Evolutionary conservation across 2,797 vertebrate species (phyloP).

Genomic region (Pelodytes ibericus): DNA sequence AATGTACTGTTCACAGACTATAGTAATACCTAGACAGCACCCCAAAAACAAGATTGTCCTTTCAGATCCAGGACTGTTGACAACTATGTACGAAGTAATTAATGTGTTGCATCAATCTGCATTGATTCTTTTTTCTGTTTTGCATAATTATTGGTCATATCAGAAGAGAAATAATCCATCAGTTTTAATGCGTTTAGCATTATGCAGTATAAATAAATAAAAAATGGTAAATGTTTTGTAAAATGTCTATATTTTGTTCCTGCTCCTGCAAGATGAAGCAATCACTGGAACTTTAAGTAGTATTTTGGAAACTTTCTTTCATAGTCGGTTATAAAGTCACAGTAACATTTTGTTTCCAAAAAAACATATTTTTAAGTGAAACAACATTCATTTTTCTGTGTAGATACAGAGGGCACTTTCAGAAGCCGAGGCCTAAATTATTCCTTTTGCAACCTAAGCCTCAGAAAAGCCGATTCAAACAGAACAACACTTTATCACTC

Average conservation of each 20-base stretch:
- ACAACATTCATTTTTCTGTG: slow-evolving; percentile 19
- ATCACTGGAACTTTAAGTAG: background rate
- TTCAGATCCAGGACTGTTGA: no score
- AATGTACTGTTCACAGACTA: no score
- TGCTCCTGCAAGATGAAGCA: background rate
- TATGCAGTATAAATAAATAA: no score
- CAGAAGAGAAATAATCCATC: no score
- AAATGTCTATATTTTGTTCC: background rate
- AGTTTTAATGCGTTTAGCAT: no score
- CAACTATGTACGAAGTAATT: no score
- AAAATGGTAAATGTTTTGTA: background rate
- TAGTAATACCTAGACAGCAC: no score
- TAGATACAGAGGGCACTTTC: slow-evolving; percentile 38
- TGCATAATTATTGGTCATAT: no score
- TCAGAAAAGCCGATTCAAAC: slow-evolving; percentile 34
- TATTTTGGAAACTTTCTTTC: slow-evolving; percentile 6
- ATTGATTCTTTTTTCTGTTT: no score
- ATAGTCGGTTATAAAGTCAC: slow-evolving; percentile 4
- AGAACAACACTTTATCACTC: slow-evolving; percentile 42
- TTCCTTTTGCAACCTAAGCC: slow-evolving; percentile 34
- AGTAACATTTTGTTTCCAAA: slow-evolving; percentile 15
- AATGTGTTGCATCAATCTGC: no score
- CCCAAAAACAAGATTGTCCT: no score
- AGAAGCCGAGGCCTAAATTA: slow-evolving; percentile 30
- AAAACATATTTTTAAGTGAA: slow-evolving; percentile 9